phyloP scores from a whole-genome alignment of 1,140 invertebrate species.

The Galendromus occidentalis region DNA sequence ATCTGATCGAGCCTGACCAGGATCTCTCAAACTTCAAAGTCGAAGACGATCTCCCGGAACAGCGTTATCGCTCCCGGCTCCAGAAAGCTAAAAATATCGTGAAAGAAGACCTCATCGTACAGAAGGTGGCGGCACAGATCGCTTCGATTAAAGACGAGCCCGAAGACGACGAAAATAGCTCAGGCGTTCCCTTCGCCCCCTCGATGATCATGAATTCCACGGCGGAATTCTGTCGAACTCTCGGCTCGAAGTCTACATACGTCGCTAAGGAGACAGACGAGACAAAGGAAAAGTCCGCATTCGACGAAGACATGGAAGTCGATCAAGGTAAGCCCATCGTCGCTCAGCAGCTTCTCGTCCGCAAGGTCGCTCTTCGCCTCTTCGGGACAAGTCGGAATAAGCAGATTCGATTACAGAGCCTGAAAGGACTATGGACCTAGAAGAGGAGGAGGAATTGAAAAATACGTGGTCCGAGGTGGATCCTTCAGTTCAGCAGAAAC shows the following conservation, averaged over 20 bases:
- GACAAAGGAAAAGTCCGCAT: background rate
- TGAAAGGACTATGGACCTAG: constrained; percentile 13
- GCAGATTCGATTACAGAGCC: background rate
- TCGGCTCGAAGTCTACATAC: constrained; percentile 86
- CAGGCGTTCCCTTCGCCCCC: constrained; percentile 11
- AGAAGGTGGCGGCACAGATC: background rate
- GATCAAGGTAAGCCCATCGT: background rate
- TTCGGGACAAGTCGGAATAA: no score
- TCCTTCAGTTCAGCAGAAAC: constrained; percentile 1
- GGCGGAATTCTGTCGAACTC: constrained; percentile 84
- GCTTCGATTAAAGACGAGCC: constrained; percentile 15
- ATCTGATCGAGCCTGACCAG: constrained; percentile 25
- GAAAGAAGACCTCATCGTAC: background rate
- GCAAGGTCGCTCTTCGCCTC: no score
- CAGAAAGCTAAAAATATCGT: constrained; percentile 19
- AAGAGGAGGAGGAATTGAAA: constrained; percentile 21
- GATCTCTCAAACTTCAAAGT: constrained; percentile 38
- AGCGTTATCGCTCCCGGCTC: constrained; percentile 22
- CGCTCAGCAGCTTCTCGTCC: no score
- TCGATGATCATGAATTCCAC: constrained; percentile 72
- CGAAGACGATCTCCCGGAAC: constrained; percentile 52
- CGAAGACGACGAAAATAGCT: constrained; percentile 16
- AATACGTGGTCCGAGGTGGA: constrained; percentile 19
- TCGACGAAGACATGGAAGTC: background rate
- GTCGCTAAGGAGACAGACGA: background rate